Evolutionary conservation across 2,797 vertebrate genomes (phyloP).

Genomic region (Schizopygopsis pylzovi): DNA sequence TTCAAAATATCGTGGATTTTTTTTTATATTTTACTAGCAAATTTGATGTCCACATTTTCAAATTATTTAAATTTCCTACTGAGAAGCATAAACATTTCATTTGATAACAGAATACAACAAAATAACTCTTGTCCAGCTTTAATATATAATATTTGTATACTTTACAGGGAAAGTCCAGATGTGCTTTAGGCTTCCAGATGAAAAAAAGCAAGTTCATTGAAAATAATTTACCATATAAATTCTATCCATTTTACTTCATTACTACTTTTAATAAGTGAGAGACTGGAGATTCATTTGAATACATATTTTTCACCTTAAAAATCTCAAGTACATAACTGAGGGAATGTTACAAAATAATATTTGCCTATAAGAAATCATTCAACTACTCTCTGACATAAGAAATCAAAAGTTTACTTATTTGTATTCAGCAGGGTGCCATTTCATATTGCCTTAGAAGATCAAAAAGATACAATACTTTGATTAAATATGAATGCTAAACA

Average conservation of each 20-base stretch:
- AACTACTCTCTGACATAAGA: neutral
- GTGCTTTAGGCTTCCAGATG: neutral
- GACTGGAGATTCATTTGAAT: neutral
- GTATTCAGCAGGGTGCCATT: neutral
- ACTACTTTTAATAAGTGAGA: neutral
- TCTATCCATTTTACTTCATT: neutral
- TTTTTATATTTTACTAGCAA: neutral
- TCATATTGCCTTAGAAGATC: neutral
- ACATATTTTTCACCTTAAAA: neutral
- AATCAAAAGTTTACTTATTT: conserved; percentile 3
- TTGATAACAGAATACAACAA: neutral
- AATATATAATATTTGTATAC: neutral
- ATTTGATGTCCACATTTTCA: neutral
- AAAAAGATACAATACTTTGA: conserved; percentile 19
- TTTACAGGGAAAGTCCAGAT: neutral
- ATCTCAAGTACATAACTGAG: neutral
- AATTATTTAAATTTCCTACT: neutral
- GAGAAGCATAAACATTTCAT: neutral
- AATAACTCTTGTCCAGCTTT: neutral
- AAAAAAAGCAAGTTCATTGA: neutral
- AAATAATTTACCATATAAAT: neutral
- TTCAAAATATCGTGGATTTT: neutral
- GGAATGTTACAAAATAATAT: neutral
- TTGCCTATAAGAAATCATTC: neutral
- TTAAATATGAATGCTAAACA: conserved; percentile 28